Base-by-base conservation (phyloP, 1,140 invertebrate species). In the Lepidurus packardi region DNA sequence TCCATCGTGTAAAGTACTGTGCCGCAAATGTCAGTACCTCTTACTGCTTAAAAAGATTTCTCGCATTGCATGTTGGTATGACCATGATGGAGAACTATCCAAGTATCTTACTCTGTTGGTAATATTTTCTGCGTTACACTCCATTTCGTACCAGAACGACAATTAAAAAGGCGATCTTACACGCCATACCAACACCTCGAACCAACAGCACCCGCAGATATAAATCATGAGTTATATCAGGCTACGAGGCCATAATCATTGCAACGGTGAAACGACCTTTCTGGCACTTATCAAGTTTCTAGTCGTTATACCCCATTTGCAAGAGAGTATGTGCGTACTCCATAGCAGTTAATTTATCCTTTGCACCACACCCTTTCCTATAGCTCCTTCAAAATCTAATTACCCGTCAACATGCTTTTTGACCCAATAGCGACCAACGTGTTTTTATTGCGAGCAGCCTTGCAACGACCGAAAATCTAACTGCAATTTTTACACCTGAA, bases 251-350 rank as follows among this genome's bases (percentile, higher is more conserved):
- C 53, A 65, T 65, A 65, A 65, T 65, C 53, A 65, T 7, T 65
- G 53, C 21, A 65, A 65, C 13, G 53, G 53, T 65, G 53, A 65
- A 65, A 65, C 53, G 53, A 65, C 53, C 53, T 13, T 65, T 21
- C 53, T 65, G 53, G 53, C 53, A 65, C 53, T 65, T 65, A 65
- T 65, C 53, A 65, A 21, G 53, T 65, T 65, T 65, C 53, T 65
- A n/a, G 53, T 65, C 53, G 53, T 65, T 65, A 65, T 13, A 65
- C 13, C 21, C 53, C 53, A 65, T 65, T 65, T 65, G 53, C 53
- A 65, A 65, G 16, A 65, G 53, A 65, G 13, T 7, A 65, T 13
- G 21, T 21, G 53, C 53, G 53, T 65, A 65, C 10, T 65, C 53
- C 9, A 4, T n/a, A 65, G 53, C 8, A 21, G 53, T 65, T 65